phyloP scores from a whole-genome alignment of 2,888 invertebrate species.

The Rambutsinella grinnellia region DNA sequence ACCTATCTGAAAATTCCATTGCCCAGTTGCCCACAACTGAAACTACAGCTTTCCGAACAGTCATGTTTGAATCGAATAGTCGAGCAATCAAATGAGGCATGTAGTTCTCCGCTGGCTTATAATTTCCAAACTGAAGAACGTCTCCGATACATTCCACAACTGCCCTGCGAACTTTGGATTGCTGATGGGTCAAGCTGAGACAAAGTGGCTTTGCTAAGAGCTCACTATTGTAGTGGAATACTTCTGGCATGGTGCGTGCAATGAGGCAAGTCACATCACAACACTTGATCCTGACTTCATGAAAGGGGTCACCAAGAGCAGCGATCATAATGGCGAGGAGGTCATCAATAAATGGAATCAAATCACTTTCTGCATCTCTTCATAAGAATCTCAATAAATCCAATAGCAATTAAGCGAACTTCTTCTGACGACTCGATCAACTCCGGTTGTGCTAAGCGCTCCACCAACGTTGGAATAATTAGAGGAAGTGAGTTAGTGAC shows the following conservation, averaged over 20 bases:
- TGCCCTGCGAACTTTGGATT: slow-evolving; percentile 82
- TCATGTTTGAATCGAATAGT: slow-evolving; percentile 85
- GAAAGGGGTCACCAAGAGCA: slow-evolving; percentile 82
- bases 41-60: slow-evolving; percentile 83
- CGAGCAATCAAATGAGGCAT: slow-evolving; percentile 87
- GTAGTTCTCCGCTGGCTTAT: slow-evolving; percentile 79
- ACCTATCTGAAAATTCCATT: slow-evolving; percentile 83
- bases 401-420: slow-evolving; percentile 79
- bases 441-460: slow-evolving; percentile 84
- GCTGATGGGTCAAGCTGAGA: slow-evolving; percentile 83
- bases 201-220: slow-evolving; percentile 81
- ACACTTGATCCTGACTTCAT: slow-evolving; percentile 83
- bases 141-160: slow-evolving; percentile 75
- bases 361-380: slow-evolving; percentile 73
- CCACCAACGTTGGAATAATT: slow-evolving; percentile 81
- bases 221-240: slow-evolving; percentile 84
- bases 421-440: slow-evolving; percentile 83
- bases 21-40: slow-evolving; percentile 84
- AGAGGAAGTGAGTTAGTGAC: slow-evolving; percentile 42
- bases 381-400: slow-evolving; percentile 78
- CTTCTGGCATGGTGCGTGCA: slow-evolving; percentile 75
- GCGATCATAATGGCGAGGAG: slow-evolving; percentile 80
- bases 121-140: slow-evolving; percentile 76
- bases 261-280: slow-evolving; percentile 80
- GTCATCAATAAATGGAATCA: slow-evolving; percentile 82